Base-by-base conservation (phyloP, 2,888 invertebrate genomes). In the Phorcus lineatus region DNA sequence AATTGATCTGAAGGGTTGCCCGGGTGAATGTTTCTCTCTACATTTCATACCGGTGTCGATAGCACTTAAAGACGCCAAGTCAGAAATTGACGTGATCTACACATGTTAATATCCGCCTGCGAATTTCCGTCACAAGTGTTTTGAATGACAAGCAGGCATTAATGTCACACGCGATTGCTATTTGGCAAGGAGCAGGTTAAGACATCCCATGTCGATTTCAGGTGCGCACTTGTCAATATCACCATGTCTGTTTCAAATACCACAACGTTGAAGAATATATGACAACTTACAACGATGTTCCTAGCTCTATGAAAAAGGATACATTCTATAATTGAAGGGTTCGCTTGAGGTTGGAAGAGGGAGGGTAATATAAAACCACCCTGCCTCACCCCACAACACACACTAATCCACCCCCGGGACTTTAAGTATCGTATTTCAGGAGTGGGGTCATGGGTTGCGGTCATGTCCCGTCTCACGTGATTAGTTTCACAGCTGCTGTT, bases 231-330 rank as follows among this genome's bases (percentile, higher is more conserved):
- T 70, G 70, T 70, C 70, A 70, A 70, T 70, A 70, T 28, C 70
- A 17, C 70, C 31, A 40, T 70, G 36, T 70, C 70, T 40, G n/a
- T 70, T 70, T 70, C 70, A 31, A 70, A 70, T 36, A 19, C 17
- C 70, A 70, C 70, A 16, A 17, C 31, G 31, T 19, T 36, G 40
- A 70, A 40, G 19, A 19, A 70, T 70, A 36, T 31, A 70, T 36
- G 70, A 31, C 36, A 36, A 36, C 36, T 70, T 36, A 19, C 17
- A 19, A 36, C 28, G 13, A n/a, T 31, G 36, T 31, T 70, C 40
- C 28, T 70, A n/a, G 70, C 7, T 19, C 36, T 36, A 17, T 36
- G 19, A 24, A 70, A 70, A 70, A 47, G 7, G 40, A 70, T 70
- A 70, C 70, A 31, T 36, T 19, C n/a, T 36, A 31, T 36, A 70